A percentile compares a stretch with the other conserved stretches of the same genome.
Conservation (phyloP, 1,140 invertebrate genomes). For the Laupala kohalensis region DNA sequence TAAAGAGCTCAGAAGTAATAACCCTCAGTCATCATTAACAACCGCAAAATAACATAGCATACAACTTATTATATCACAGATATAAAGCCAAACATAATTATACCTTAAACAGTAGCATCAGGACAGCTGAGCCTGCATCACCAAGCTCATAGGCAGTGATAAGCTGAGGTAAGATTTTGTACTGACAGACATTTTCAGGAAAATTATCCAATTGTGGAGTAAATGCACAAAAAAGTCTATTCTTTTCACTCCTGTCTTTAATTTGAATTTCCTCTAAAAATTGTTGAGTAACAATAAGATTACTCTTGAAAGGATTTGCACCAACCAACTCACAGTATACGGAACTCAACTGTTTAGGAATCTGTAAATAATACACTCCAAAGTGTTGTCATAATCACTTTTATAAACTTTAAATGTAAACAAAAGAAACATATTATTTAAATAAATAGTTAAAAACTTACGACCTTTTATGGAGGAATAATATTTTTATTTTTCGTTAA, state of each 20-base stretch:
- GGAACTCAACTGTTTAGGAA: conserved; percentile 70
- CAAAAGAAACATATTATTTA: conserved; percentile 49
- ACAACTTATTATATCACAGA: background rate
- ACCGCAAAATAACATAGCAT: background rate
- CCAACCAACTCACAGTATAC: conserved; percentile 78
- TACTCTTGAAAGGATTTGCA: conserved; percentile 84
- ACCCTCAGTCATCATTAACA: too few species aligned
- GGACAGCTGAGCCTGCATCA: conserved; percentile 76
- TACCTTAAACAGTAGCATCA: conserved; percentile 76
- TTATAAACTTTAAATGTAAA: too few species aligned
- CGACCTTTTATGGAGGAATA: too few species aligned
- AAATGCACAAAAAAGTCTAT: conserved; percentile 77
- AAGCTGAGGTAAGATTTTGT: conserved; percentile 90
- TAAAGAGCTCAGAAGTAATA: too few species aligned
- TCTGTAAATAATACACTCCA: conserved; percentile 32
- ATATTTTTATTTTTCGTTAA: too few species aligned
- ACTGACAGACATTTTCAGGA: conserved; percentile 78
- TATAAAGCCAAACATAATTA: background rate
- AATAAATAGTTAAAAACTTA: too few species aligned
- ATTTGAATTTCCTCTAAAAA: conserved; percentile 98
- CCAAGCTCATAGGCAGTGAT: conserved; percentile 90
- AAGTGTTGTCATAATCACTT: too few species aligned
- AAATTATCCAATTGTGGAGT: conserved; percentile 79
- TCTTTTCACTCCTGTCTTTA: conserved; percentile 72
- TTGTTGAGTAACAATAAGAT: conserved; percentile 84